Percentiles rank a stretch among this genome's conserved stretches.
phyloP scores from a whole-genome alignment of 2,888 invertebrate genomes.

The Germaria angustata region DNA sequence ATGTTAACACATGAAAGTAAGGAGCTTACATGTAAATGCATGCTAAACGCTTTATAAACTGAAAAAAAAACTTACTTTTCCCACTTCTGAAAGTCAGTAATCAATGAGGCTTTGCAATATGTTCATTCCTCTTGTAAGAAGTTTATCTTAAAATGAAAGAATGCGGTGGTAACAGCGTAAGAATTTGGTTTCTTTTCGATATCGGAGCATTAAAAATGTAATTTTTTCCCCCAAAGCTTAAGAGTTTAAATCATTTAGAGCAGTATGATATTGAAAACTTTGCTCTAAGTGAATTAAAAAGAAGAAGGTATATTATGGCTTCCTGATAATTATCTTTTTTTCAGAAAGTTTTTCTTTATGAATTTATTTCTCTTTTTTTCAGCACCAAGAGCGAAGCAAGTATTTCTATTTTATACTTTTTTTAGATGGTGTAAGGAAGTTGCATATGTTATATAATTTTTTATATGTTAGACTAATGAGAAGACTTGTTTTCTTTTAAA shows the following conservation, averaged over 20 bases:
- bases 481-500: conserved; percentile 4
- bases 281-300: neutral
- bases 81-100: neutral
- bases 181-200: neutral
- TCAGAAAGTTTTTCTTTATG: neutral
- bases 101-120: conserved; percentile 49
- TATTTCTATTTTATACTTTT: too few relatives aligned
- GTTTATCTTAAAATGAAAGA: neutral
- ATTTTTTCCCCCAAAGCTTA: neutral
- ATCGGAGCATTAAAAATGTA: neutral
- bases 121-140: neutral
- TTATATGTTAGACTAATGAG: neutral
- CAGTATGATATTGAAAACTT: neutral
- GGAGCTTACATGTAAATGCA: conserved; percentile 45
- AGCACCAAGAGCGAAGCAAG: neutral
- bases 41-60: conserved; percentile 32
- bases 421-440: neutral
- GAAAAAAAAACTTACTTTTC: conserved; percentile 1
- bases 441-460: conserved; percentile 21
- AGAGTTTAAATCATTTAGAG: neutral
- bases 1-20: conserved; percentile 58
- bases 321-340: conserved; percentile 4
- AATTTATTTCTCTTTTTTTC: too few relatives aligned
- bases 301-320: neutral
- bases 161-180: neutral